phyloP scores from a whole-genome alignment of 2,888 invertebrate genomes.

The Tipula helvola region DNA sequence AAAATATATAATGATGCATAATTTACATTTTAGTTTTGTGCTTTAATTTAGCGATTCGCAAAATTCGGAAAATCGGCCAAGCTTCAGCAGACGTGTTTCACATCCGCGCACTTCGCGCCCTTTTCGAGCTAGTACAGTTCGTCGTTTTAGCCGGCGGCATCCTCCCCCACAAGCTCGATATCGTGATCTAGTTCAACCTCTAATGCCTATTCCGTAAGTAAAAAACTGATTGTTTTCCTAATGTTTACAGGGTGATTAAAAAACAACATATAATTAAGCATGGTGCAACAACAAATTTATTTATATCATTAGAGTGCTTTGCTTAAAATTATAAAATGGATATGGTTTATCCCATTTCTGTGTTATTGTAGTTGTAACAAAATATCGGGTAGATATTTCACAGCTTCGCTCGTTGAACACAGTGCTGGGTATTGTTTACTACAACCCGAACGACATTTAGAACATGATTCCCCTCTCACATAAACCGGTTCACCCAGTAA shows the following conservation, averaged over 20 bases:
- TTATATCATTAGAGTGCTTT: not conserved
- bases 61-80: no score
- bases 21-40: no score
- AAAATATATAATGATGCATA: no score
- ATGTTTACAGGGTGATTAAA: no score
- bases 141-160: no score
- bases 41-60: no score
- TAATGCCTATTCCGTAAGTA: not conserved
- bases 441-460: not conserved
- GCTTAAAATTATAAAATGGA: not conserved
- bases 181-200: not conserved
- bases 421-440: not conserved
- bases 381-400: not conserved
- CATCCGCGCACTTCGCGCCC: no score
- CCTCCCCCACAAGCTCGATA: not conserved
- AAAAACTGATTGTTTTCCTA: not conserved
- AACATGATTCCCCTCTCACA: not conserved
- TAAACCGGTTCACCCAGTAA: not conserved
- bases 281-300: not conserved
- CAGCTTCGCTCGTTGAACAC: not conserved
- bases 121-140: no score
- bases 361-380: not conserved
- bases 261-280: no score
- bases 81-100: no score
- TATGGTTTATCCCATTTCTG: not conserved